phyloP scores from a whole-genome alignment of 2,113 vertebrate species.

The Pelecanus crispus region DNA sequence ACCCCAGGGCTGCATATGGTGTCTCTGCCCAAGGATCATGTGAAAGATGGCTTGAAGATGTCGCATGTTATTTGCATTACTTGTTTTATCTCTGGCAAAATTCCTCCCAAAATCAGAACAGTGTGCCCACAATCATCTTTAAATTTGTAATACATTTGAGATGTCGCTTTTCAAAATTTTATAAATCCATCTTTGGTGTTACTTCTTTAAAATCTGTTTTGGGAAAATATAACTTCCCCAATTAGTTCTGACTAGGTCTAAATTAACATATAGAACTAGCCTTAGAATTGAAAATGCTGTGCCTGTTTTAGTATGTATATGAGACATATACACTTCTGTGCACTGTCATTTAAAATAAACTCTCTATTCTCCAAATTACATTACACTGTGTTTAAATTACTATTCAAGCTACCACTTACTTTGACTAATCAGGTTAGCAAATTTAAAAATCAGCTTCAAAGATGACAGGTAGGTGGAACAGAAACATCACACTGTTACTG shows the following conservation, averaged over 20 bases:
- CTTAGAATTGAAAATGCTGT: background rate
- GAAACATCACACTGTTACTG: background rate
- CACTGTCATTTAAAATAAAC: background rate
- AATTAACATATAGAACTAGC: background rate
- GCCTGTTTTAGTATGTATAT: background rate
- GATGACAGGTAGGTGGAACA: background rate
- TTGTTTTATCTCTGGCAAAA: background rate
- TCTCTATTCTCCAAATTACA: background rate
- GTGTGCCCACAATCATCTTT: background rate
- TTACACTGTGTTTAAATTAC: background rate
- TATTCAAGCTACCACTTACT: background rate
- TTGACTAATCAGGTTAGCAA: conserved; percentile 31
- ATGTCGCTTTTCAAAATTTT: background rate
- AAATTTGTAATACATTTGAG: background rate
- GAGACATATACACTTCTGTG: background rate
- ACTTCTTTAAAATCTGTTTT: background rate
- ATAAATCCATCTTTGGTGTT: background rate
- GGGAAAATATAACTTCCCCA: background rate
- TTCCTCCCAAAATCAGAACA: background rate
- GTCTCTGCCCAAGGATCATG: rapidly evolving
- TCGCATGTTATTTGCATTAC: background rate
- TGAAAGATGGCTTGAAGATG: background rate
- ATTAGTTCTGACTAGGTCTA: background rate
- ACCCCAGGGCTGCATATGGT: rapidly evolving
- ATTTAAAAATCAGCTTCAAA: background rate